Conservation (phyloP, 1,140 invertebrate species). For the Trachelipus rathkii region DNA sequence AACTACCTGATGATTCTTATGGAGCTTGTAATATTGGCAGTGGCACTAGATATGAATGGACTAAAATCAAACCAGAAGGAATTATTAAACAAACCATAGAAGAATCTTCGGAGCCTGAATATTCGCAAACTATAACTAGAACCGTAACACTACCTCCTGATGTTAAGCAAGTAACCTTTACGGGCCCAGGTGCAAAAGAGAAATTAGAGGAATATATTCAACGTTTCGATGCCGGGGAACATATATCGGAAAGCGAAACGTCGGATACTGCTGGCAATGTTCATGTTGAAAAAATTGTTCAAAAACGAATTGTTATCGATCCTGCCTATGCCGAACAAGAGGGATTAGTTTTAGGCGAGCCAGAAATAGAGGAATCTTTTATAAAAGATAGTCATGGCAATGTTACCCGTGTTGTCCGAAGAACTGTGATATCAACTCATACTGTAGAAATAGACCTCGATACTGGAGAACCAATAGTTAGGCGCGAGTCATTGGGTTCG, state of each 20-base stretch:
- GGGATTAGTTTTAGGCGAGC: slow-evolving; percentile 42
- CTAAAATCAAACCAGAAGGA: slow-evolving; percentile 17
- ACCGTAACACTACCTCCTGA: slow-evolving; percentile 55
- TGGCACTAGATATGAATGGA: background rate
- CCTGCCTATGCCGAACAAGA: slow-evolving; percentile 37
- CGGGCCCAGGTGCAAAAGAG: slow-evolving; percentile 55
- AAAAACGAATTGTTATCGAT: slow-evolving; percentile 53
- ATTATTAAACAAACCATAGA: slow-evolving; percentile 27
- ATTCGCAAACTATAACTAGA: slow-evolving; percentile 46
- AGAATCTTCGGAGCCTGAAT: slow-evolving; percentile 31
- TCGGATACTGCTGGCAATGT: slow-evolving; percentile 56
- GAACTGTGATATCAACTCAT: slow-evolving; percentile 42
- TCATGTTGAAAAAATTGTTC: slow-evolving; percentile 54
- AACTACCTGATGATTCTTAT: slow-evolving; percentile 20
- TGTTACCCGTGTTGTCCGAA: slow-evolving; percentile 42
- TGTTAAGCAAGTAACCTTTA: slow-evolving; percentile 57
- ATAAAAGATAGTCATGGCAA: slow-evolving; percentile 42
- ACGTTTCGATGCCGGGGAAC: slow-evolving; percentile 55
- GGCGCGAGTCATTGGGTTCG: slow-evolving; percentile 8
- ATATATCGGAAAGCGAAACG: slow-evolving; percentile 53
- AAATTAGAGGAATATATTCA: slow-evolving; percentile 55
- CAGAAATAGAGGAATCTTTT: slow-evolving; percentile 35
- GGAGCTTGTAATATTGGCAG: background rate
- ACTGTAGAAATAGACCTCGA: slow-evolving; percentile 44
- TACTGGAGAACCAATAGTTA: slow-evolving; percentile 39